Evolutionary conservation across 1,140 invertebrate species (phyloP), one percentile per base, ranked within the genome.

Genomic region (Heliconius congener): DNA sequence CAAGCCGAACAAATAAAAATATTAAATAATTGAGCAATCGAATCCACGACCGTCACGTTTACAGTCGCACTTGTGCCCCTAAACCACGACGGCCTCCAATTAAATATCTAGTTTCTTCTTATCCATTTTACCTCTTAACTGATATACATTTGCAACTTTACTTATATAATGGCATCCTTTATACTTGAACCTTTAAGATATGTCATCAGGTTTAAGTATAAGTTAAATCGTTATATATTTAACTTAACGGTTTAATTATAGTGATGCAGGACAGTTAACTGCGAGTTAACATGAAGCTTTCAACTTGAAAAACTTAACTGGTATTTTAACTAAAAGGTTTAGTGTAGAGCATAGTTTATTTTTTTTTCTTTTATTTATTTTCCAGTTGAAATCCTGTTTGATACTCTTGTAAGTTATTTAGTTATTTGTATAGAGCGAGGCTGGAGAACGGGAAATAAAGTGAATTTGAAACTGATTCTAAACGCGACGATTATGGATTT

Each of bases 221-320:
- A 66, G 60, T 60, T 8, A 60, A 60, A 60, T 66, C 60, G 60
- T 66, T 66, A 66, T 66, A 66, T 66, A 66, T 66, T 66, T 66
- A 66, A 66, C 23, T 66, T 27, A 66, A 66, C 27, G 8, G 60
- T 66, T 27, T 66, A 66, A 66, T 66, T 66, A 66, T 66, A 66
- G 60, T 66, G 23, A 66, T 27, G 23, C 8, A 66, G 11, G 27
- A 30, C 23, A 30, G 23, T 30, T 66, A 66, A 66, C 60, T 66
- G 60, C 60, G 3, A 66, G 2, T 66, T 66, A 30, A n/a, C 60
- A 66, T 66, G 60, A 66, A 66, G 60, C 60, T 66, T 66, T 66
- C 0, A 66, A 27, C 19, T 27, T 66, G 27, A 46, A 66, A 11
- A 66, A 6, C 60, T 66, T 18, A 66, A 66, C 60, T 30, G 60